Percentiles rank a stretch among this genome's conserved stretches.
phyloP scores from a whole-genome alignment of 2,113 vertebrate genomes.

The Oriolus oriolus region DNA sequence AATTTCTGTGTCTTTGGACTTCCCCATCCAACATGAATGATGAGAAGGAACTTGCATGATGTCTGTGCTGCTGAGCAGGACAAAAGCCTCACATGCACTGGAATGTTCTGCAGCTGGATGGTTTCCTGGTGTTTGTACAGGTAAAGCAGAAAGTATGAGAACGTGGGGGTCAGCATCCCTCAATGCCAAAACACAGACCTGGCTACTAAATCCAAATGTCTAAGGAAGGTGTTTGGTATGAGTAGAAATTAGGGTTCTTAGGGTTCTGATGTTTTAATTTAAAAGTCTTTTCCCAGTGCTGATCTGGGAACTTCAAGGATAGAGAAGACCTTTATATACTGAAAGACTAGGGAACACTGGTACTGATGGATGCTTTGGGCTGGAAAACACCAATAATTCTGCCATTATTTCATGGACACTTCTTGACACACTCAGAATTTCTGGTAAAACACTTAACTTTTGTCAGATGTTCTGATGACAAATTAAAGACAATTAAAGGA shows the following conservation, averaged over 20 bases:
- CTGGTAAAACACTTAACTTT: neutral
- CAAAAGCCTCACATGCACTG: neutral
- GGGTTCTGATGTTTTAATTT: neutral
- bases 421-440: neutral
- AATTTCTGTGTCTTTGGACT: neutral
- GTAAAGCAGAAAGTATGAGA: neutral
- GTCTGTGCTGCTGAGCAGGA: conserved; percentile 33
- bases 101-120: neutral
- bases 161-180: neutral
- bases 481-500: neutral
- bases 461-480: neutral
- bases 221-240: neutral
- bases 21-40: neutral
- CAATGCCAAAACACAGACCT: neutral
- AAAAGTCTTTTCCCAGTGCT: neutral
- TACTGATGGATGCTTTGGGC: neutral
- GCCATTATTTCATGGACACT: neutral
- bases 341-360: neutral
- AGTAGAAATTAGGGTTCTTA: neutral
- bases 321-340: neutral
- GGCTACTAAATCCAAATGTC: neutral
- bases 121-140: neutral
- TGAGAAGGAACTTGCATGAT: neutral
- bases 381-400: neutral
- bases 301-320: neutral